Evolutionary conservation across 1,140 invertebrate genomes (phyloP), one percentile per base, ranked within the genome.

Genomic region (Delia radicum): DNA sequence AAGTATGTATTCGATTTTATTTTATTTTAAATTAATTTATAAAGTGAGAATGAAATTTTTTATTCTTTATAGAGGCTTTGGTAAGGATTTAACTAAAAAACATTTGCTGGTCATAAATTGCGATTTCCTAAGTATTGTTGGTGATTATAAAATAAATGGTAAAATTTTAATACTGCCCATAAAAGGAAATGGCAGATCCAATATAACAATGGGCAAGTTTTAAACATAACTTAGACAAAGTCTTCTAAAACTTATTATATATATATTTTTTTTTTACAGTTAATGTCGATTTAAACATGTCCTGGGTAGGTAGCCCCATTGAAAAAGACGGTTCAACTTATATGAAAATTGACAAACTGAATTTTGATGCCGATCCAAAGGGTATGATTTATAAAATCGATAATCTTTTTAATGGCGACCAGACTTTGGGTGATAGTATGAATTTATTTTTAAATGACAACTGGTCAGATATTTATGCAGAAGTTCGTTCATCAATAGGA

Each of bases 371-470:
- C 1, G 74, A 79, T 1, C 73, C 79, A 0, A 13, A 69, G 27
- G 48, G 74, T 7, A 28, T 76, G 6, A 28, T 74, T 10, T 80
- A 80, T 28, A 31, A 83, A 7, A 82, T 88, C 6, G 74, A 78
- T 1, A 87, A 88, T 78, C 78, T 88, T 0, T 88, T 87, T 62
- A 87, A 87, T 76, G 87, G 87, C 0, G 85, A 88, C 74, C 82
- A 86, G 75, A 77, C 81, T 0, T 73, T 88, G 48, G 85, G 81
- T 0, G 81, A 85, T 27, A 82, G 77, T 15, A 88, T 90, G 88
- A 91, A 91, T 80, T 78, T 81, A 18, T 90, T 90, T 78, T 78
- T 91, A 10, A 90, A 90, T 80, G 89, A 91, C 42, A 90, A 91
- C 76, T 89, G 89, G 89, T 75, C 86, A 55, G 86, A 87, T 27